Conservation (phyloP, 2,888 invertebrate genomes). For the Aplocera efformata region DNA sequence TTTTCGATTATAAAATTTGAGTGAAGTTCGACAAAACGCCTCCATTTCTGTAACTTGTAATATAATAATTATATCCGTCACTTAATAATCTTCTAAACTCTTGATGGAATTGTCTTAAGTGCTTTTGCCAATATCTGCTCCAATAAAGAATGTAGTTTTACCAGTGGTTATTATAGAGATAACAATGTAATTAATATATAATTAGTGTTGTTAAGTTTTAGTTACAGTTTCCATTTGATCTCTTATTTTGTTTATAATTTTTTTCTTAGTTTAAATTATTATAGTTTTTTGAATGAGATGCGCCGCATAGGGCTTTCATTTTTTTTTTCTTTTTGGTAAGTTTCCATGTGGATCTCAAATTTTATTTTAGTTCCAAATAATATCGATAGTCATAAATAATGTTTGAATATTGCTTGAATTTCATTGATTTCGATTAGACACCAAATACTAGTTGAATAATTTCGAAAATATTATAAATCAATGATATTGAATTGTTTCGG, state of each 20-base stretch:
- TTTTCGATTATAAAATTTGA: slow-evolving; percentile 57
- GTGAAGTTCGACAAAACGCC: slow-evolving; percentile 78
- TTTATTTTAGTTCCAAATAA: slow-evolving; percentile 74
- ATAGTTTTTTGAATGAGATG: slow-evolving; percentile 34
- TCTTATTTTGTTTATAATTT: slow-evolving; percentile 71
- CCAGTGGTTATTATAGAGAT: slow-evolving; percentile 22
- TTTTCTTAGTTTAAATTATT: slow-evolving; percentile 68
- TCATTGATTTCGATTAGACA: slow-evolving; percentile 57
- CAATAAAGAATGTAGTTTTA: slow-evolving; percentile 10
- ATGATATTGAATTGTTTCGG: slow-evolving; percentile 28
- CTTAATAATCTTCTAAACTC: slow-evolving; percentile 21
- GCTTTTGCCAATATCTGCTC: slow-evolving; percentile 20
- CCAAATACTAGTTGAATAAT: slow-evolving; percentile 77
- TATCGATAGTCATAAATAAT: slow-evolving; percentile 63
- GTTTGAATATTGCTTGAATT: slow-evolving; percentile 43
- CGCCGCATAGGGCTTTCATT: slow-evolving; percentile 9
- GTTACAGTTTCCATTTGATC: slow-evolving; percentile 73
- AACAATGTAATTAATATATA: slow-evolving; percentile 31
- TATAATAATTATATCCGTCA: slow-evolving; percentile 27
- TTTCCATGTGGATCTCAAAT: slow-evolving; percentile 67
- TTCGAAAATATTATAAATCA: slow-evolving; percentile 31
- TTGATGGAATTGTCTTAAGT: slow-evolving; percentile 10
- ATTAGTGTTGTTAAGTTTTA: slow-evolving; percentile 68
- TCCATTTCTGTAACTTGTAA: slow-evolving; percentile 30
- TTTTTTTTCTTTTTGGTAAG: slow-evolving; percentile 41